Evolutionary conservation across 2,888 invertebrate species (phyloP).

Genomic region (Thymelicus lineola): DNA sequence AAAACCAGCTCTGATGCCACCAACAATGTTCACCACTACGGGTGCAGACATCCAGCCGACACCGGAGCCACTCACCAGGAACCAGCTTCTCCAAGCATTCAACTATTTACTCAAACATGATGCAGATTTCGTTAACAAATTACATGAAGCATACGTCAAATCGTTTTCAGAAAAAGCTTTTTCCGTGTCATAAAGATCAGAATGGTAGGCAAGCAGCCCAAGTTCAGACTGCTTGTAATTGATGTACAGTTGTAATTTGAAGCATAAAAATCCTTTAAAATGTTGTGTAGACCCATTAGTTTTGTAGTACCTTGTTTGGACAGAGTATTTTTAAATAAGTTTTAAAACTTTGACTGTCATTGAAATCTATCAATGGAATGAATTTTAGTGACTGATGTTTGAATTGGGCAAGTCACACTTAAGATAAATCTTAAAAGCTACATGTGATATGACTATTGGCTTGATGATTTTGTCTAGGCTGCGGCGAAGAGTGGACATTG

Average conservation of each 20-base stretch:
- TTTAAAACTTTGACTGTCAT: constrained; percentile 77
- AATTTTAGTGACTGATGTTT: constrained; percentile 72
- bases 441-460: constrained; percentile 79
- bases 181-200: constrained; percentile 76
- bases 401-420: constrained; percentile 56
- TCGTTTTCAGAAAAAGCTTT: constrained; percentile 89
- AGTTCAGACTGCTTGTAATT: constrained; percentile 48
- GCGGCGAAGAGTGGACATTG: constrained; percentile 17
- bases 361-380: constrained; percentile 73
- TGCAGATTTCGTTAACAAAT: constrained; percentile 93
- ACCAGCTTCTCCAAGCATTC: constrained; percentile 95
- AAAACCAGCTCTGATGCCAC: constrained; percentile 93
- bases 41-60: constrained; percentile 70
- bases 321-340: constrained; percentile 80
- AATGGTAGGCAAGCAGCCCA: constrained; percentile 55
- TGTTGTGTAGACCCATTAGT: constrained; percentile 49
- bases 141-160: constrained; percentile 97
- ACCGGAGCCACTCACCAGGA: constrained; percentile 92
- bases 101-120: constrained; percentile 95
- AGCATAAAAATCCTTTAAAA: constrained; percentile 74
- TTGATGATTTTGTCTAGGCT: constrained; percentile 43
- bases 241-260: constrained; percentile 81
- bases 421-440: constrained; percentile 66
- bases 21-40: constrained; percentile 92
- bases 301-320: constrained; percentile 65